These are phyloP conservation scores for Polydrusus tereticollis DNA, from an alignment of 2,888 invertebrate genomes.

Conservation along the genomic window DNA sequence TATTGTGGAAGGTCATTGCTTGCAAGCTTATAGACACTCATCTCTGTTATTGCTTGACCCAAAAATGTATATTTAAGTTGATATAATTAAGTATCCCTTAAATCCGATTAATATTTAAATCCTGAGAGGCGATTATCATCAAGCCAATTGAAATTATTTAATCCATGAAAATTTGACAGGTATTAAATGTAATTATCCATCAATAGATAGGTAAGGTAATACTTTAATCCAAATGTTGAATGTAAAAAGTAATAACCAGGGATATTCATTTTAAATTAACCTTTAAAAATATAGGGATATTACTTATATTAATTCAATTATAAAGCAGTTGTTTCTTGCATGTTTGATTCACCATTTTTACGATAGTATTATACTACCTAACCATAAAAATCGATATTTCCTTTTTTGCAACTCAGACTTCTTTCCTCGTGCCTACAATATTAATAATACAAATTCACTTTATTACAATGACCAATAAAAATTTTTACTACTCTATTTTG, in stretches of 20 bases:
- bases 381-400: not conserved
- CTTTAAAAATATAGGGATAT: too few species aligned
- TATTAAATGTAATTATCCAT: not conserved
- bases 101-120: not conserved
- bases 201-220: not conserved
- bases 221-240: not conserved
- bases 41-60: not conserved
- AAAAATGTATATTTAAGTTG: not conserved
- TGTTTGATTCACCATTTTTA: too few species aligned
- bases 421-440: not conserved
- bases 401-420: not conserved
- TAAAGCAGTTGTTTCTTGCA: too few species aligned
- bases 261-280: too few species aligned
- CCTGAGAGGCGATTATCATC: not conserved
- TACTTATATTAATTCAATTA: too few species aligned
- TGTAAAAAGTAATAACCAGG: too few species aligned
- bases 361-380: not conserved
- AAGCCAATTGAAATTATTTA: not conserved
- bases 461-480: constrained; percentile 1
- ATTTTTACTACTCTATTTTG: not conserved
- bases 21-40: too few species aligned
- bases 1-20: too few species aligned
- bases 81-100: not conserved
- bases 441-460: not conserved
- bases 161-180: not conserved